Evolutionary conservation across 2,888 invertebrate genomes (phyloP).

Genomic region (Lissonota sp.): DNA sequence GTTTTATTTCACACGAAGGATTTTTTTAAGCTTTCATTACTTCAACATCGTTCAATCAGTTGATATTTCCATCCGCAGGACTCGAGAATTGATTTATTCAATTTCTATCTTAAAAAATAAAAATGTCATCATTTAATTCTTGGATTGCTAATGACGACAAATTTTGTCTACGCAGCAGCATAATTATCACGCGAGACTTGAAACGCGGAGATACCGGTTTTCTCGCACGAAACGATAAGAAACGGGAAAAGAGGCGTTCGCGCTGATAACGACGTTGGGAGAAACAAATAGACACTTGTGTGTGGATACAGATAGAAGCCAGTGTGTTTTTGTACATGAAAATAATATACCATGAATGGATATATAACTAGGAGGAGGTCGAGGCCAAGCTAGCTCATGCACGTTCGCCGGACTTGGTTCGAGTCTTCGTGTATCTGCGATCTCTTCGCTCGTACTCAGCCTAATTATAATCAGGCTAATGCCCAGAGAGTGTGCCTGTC

Average conservation of each 20-base stretch:
- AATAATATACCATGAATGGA: too few relatives aligned
- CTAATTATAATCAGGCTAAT: conserved; percentile 84
- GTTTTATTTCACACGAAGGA: not conserved
- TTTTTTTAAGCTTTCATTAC: not conserved
- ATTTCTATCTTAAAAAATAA: too few relatives aligned
- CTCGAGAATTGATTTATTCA: not conserved
- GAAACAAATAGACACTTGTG: conserved; percentile 36
- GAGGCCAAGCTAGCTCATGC: conserved; percentile 56
- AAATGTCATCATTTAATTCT: too few relatives aligned
- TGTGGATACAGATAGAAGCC: conserved; percentile 13
- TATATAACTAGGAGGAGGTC: conserved; percentile 51
- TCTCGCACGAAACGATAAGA: conserved; percentile 48
- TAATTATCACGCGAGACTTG: not conserved
- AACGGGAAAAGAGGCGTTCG: conserved; percentile 57
- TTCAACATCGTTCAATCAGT: not conserved
- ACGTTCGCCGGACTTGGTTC: conserved; percentile 67
- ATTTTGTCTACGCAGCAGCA: not conserved
- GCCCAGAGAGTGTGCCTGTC: conserved; percentile 72
- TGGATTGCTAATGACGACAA: not conserved
- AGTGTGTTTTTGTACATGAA: not conserved
- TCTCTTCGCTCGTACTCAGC: conserved; percentile 81
- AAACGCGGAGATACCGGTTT: conserved; percentile 30
- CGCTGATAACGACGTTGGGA: conserved; percentile 40
- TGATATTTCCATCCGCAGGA: not conserved
- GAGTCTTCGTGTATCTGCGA: conserved; percentile 81